These are phyloP conservation scores for Melangyna quadrimaculata DNA, from an alignment of 2,888 invertebrate species.

Conservation along the genomic window DNA sequence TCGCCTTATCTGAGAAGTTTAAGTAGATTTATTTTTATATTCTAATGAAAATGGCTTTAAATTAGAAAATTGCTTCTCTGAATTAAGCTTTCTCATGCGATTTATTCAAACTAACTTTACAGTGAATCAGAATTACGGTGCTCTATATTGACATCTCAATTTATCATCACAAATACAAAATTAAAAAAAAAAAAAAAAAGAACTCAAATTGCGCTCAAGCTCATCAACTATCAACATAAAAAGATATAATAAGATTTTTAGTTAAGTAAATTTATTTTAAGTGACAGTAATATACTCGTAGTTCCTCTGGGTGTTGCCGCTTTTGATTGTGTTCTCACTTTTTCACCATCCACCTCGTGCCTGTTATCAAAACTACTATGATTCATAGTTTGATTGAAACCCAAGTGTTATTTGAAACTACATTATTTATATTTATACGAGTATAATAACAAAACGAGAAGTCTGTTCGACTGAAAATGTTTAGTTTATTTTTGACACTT, in stretches of 20 bases:
- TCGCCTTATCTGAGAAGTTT: neutral
- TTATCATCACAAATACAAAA: conserved; percentile 5
- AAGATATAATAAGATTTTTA: conserved; percentile 19
- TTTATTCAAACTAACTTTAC: neutral
- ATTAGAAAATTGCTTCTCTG: neutral
- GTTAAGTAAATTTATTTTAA: conserved; percentile 49
- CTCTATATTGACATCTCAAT: conserved; percentile 47
- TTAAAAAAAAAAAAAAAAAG: neutral
- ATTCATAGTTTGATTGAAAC: conserved; percentile 9
- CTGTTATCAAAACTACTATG: conserved; percentile 33
- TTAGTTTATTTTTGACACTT: conserved; percentile 32
- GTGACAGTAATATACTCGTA: conserved; percentile 7
- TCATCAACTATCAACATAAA: conserved; percentile 16
- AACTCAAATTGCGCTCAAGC: neutral
- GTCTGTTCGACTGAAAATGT: neutral
- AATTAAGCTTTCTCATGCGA: neutral
- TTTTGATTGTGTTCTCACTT: conserved; percentile 12
- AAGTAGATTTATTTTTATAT: conserved; percentile 12
- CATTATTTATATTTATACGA: neutral
- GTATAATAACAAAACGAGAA: neutral
- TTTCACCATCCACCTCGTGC: neutral
- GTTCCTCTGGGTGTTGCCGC: conserved; percentile 8
- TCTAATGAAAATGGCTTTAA: neutral
- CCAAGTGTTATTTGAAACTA: neutral
- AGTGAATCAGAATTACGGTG: conserved; percentile 26